A percentile compares a stretch with the other conserved stretches of the same genome.
Conservation (phyloP, 2,888 invertebrate species). For the Sceliomorpha sp. region DNA sequence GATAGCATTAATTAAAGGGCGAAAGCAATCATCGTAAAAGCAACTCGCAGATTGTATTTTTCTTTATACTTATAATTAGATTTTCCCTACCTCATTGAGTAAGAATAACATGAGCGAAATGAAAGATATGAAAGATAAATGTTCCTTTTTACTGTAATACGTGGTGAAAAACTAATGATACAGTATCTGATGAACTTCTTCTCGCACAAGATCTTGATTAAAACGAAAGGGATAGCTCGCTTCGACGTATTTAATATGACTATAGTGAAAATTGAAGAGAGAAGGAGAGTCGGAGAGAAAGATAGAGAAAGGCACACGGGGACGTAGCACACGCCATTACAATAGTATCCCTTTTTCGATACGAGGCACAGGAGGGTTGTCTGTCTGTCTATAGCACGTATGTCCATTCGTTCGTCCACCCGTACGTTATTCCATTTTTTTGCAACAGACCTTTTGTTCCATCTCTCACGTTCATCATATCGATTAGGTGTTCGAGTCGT, state of each 20-base stretch:
- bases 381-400: constrained; percentile 55
- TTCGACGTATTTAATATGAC: constrained; percentile 44
- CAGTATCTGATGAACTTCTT: constrained; percentile 27
- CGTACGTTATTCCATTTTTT: constrained; percentile 71
- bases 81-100: no score
- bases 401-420: constrained; percentile 61
- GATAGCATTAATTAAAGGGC: no score
- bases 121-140: no score
- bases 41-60: no score
- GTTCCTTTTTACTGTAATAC: no score
- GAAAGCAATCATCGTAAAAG: no score
- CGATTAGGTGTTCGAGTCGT: constrained; percentile 65
- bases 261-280: constrained; percentile 25
- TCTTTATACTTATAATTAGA: no score
- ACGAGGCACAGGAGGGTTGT: constrained; percentile 64
- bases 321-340: constrained; percentile 70
- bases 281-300: constrained; percentile 15
- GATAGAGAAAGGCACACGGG: constrained; percentile 63
- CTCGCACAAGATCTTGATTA: constrained; percentile 33
- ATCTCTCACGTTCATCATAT: constrained; percentile 59
- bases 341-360: constrained; percentile 66
- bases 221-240: constrained; percentile 28
- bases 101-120: no score
- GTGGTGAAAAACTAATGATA: no score
- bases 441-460: constrained; percentile 60